A percentile compares a stretch with the other conserved stretches of the same genome.
phyloP scores from a whole-genome alignment of 2,888 invertebrate species.

The Halocaridina rubra region DNA sequence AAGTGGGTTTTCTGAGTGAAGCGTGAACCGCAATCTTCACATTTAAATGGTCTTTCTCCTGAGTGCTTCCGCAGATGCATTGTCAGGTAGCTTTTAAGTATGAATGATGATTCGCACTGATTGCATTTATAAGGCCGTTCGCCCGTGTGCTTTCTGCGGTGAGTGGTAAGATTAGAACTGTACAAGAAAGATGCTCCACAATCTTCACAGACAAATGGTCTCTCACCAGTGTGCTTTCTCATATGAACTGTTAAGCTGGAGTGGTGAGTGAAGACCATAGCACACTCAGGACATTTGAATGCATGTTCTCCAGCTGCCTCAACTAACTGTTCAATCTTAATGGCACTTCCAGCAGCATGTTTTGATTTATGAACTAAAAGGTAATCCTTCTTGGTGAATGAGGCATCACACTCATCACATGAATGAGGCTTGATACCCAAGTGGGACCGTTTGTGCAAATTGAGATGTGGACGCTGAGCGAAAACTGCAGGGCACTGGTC shows the following conservation, averaged over 20 bases:
- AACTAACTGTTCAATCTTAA: constrained; percentile 24
- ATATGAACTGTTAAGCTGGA: constrained; percentile 45
- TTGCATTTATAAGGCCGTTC: constrained; percentile 50
- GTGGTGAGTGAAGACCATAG: constrained; percentile 34
- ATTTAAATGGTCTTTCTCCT: constrained; percentile 40
- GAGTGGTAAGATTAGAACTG: constrained; percentile 52
- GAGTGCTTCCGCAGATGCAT: constrained; percentile 55
- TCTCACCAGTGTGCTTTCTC: constrained; percentile 51
- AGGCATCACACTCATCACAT: constrained; percentile 53
- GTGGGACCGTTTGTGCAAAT: constrained; percentile 44
- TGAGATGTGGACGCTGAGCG: constrained; percentile 44
- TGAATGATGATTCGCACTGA: constrained; percentile 50
- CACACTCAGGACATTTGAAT: constrained; percentile 40
- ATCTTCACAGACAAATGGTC: constrained; percentile 46
- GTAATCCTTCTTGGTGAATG: constrained; percentile 60
- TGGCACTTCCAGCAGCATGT: constrained; percentile 38
- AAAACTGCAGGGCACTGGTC: constrained; percentile 49
- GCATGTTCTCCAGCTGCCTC: constrained; percentile 28
- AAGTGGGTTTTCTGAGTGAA: constrained; percentile 59
- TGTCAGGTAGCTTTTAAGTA: constrained; percentile 48
- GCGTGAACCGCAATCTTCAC: constrained; percentile 38
- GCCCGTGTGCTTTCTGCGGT: constrained; percentile 51
- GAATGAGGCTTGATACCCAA: constrained; percentile 47
- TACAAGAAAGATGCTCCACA: constrained; percentile 50
- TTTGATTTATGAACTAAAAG: constrained; percentile 56